Base-by-base conservation (phyloP, 2,888 invertebrate species). In the Drosophila gaucha region DNA sequence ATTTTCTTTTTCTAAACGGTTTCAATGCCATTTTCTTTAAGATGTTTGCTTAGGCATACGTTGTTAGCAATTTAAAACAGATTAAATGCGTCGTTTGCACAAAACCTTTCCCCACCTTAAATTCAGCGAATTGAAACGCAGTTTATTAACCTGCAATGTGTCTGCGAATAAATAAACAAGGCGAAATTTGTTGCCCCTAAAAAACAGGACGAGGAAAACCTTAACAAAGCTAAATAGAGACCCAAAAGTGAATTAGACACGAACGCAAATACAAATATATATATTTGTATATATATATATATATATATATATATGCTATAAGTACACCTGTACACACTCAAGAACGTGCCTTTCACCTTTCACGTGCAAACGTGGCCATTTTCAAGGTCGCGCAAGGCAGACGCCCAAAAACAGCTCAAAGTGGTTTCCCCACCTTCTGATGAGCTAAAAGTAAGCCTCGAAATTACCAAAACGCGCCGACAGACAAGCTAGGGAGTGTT, bases 341-440 rank as follows among this genome's bases (percentile, higher is more conserved):
- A 30, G 55, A 78, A 80, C 76, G 76, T 82, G 83, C 66, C 87
- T 86, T 80, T 80, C 85, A 80, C 80, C 80, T 80, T 80, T 80
- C 79, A 87, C 83, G 74, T 82, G 68, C 59, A 67, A 78, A 74
- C 71, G 69, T 62, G 78, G 79, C 70, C 77, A 72, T 72, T 71
- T 74, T 85, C 88, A 86, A 86, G 89, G 89, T 87, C 87, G 78
- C 68, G 70, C 75, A 65, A 60, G 68, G 64, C 86, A 88, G 86
- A 88, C 83, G 67, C 38, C 30, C 5, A 8, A 28, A 10, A 8
- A 9, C 67, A 72, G 64, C 67, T 31, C 55, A 63, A 44, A 57
- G 43, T 12, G 43, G 26, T 6, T 33, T n/a, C n/a, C n/a, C n/a
- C n/a, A n/a, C 24, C 18, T 14, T 26, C 10, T 16, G 18, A 31